These are phyloP conservation scores for Agriotes lineatus DNA, from an alignment of 2,888 invertebrate genomes.

Conservation along the genomic window DNA sequence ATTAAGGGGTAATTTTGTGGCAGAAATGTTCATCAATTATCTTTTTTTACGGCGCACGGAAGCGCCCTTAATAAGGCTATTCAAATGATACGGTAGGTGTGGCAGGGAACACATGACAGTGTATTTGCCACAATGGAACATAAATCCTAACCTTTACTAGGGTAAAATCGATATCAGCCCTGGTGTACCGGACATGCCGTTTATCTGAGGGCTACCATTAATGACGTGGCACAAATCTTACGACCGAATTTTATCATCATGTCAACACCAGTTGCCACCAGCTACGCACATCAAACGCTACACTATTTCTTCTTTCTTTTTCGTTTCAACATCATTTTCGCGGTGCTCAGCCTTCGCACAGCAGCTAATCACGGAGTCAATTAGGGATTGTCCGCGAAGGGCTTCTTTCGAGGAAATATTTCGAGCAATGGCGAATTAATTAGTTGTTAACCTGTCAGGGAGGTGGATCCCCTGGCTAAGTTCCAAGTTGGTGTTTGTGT, in stretches of 20 bases:
- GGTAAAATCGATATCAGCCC: constrained; percentile 59
- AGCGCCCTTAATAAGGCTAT: constrained; percentile 13
- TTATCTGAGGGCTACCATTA: constrained; percentile 61
- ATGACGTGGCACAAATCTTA: constrained; percentile 63
- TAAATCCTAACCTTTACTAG: constrained; percentile 53
- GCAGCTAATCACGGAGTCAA: background rate
- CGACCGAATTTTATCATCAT: constrained; percentile 62
- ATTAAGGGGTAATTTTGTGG: no score
- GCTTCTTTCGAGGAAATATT: background rate
- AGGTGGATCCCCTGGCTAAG: constrained; percentile 20
- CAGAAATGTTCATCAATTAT: no score
- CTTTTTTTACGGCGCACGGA: no score
- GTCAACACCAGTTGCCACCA: constrained; percentile 65
- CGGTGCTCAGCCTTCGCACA: background rate
- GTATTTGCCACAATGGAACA: constrained; percentile 40
- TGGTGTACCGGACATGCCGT: constrained; percentile 61
- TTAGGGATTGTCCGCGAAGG: background rate
- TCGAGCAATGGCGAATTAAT: constrained; percentile 17
- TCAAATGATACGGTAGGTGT: constrained; percentile 33
- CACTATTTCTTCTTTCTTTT: constrained; percentile 45
- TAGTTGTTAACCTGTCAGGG: constrained; percentile 25
- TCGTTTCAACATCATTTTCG: constrained; percentile 8
- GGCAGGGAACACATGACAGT: constrained; percentile 32
- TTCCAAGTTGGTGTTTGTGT: constrained; percentile 34
- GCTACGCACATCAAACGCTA: constrained; percentile 58